phyloP scores from a whole-genome alignment of 2,888 invertebrate species.

The Ligdia adustata region DNA sequence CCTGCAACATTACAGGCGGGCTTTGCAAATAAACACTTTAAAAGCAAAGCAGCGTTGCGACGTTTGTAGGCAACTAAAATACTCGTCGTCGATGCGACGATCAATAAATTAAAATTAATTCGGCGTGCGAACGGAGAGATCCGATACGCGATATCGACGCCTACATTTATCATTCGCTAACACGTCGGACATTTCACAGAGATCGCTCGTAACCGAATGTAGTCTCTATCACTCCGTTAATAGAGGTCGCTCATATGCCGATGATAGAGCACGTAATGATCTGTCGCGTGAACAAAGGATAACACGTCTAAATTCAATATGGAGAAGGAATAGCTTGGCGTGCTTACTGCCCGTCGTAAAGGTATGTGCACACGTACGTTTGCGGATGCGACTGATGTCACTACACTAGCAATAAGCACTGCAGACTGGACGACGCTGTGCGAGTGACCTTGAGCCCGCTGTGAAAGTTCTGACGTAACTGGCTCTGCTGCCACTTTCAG shows the following conservation, averaged over 20 bases:
- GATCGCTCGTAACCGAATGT: conserved; percentile 61
- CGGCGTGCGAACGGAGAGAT: conserved; percentile 83
- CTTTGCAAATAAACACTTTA: conserved; percentile 64
- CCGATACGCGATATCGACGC: conserved; percentile 83
- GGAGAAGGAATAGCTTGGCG: conserved; percentile 72
- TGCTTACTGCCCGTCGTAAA: conserved; percentile 57
- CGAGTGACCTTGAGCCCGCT: conserved; percentile 63
- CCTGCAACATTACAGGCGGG: conserved; percentile 42
- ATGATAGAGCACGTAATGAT: conserved; percentile 72
- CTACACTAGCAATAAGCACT: conserved; percentile 64
- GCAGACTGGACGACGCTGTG: conserved; percentile 75
- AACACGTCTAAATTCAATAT: conserved; percentile 75
- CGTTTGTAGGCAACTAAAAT: conserved; percentile 79
- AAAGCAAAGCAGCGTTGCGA: conserved; percentile 65
- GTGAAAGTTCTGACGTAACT: conserved; percentile 65
- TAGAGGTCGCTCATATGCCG: conserved; percentile 57
- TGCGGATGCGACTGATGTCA: conserved; percentile 71
- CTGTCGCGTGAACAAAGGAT: conserved; percentile 71
- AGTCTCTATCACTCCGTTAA: conserved; percentile 59
- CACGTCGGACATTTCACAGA: conserved; percentile 81
- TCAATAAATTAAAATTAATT: conserved; percentile 85
- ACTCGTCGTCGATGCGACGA: conserved; percentile 78
- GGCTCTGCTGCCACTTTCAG: conserved; percentile 26
- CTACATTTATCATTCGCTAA: conserved; percentile 84
- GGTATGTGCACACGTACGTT: conserved; percentile 63